These are phyloP conservation scores for Aricia artaxerxes DNA, from an alignment of 2,888 invertebrate genomes.

Conservation along the genomic window DNA sequence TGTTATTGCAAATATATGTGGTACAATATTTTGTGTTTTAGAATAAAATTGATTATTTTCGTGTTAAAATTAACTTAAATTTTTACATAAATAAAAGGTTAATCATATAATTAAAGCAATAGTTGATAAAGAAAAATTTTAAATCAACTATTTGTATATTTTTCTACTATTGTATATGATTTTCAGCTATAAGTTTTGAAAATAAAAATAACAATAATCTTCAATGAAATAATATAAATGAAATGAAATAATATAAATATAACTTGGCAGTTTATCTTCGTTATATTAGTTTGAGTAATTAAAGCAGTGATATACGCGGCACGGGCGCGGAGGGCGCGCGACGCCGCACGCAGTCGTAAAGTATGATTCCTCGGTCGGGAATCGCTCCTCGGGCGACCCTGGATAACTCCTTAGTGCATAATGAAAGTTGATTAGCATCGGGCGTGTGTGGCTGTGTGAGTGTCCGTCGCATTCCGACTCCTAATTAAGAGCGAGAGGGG, in stretches of 20 bases:
- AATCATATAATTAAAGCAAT: no score
- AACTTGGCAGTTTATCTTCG: background rate
- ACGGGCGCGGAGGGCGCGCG: constrained; percentile 58
- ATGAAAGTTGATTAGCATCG: constrained; percentile 81
- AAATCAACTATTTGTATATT: no score
- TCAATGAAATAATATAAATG: no score
- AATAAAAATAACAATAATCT: background rate
- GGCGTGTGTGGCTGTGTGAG: constrained; percentile 81
- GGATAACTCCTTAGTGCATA: constrained; percentile 81
- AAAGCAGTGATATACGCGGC: constrained; percentile 64
- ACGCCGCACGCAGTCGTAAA: constrained; percentile 69
- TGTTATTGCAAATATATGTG: no score
- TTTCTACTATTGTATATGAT: no score
- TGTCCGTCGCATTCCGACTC: constrained; percentile 92
- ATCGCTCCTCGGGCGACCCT: constrained; percentile 80
- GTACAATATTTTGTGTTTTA: no score
- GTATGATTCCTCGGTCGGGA: constrained; percentile 78
- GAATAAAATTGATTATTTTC: no score
- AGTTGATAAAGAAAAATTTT: no score
- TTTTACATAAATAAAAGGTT: no score
- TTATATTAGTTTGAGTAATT: constrained; percentile 1
- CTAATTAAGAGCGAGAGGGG: constrained; percentile 88
- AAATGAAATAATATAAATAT: background rate
- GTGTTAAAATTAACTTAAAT: no score
- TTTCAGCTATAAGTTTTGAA: no score